Evolutionary conservation across 2,888 invertebrate genomes (phyloP).

Genomic region (Aphidius colemani): DNA sequence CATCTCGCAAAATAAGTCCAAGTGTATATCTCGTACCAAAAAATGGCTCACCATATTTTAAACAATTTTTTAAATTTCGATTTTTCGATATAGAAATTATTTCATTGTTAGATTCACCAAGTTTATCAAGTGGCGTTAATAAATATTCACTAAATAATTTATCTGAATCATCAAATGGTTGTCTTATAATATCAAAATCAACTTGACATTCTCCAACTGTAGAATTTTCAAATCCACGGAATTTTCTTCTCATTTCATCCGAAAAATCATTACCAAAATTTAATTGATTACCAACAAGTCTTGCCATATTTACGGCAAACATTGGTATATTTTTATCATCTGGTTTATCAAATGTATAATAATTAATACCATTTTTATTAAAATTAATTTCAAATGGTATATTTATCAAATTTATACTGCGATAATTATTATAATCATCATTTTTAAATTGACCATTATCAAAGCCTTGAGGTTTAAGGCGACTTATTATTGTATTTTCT

Average conservation of each 20-base stretch:
- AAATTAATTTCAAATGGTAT: slow-evolving; percentile 39
- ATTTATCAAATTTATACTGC: slow-evolving; percentile 30
- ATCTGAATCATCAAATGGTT: slow-evolving; percentile 17
- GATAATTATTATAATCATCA: slow-evolving; percentile 29
- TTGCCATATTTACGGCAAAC: slow-evolving; percentile 35
- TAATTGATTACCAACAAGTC: slow-evolving; percentile 41
- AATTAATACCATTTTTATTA: slow-evolving; percentile 36
- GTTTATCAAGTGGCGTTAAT: slow-evolving; percentile 32
- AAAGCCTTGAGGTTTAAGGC: slow-evolving; percentile 31
- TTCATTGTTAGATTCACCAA: slow-evolving; percentile 34
- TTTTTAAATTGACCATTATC: slow-evolving; percentile 25
- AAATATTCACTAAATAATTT: slow-evolving; percentile 6
- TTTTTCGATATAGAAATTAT: slow-evolving; percentile 36
- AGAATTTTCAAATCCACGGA: slow-evolving; percentile 38
- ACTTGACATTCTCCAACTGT: slow-evolving; percentile 41
- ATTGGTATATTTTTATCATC: slow-evolving; percentile 11
- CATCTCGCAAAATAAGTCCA: slow-evolving; percentile 36
- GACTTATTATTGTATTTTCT: slow-evolving; percentile 35
- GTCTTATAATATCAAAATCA: slow-evolving; percentile 30
- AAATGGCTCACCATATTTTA: slow-evolving; percentile 33
- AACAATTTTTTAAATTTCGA: slow-evolving; percentile 36
- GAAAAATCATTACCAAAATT: slow-evolving; percentile 37
- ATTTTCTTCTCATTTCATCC: slow-evolving; percentile 23
- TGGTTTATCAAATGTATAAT: slow-evolving; percentile 35
- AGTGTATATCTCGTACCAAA: slow-evolving; percentile 38